Percentiles rank a stretch among this genome's conserved stretches.
Conservation (phyloP, 1,140 invertebrate species). For the Saccostrea glomerata region DNA sequence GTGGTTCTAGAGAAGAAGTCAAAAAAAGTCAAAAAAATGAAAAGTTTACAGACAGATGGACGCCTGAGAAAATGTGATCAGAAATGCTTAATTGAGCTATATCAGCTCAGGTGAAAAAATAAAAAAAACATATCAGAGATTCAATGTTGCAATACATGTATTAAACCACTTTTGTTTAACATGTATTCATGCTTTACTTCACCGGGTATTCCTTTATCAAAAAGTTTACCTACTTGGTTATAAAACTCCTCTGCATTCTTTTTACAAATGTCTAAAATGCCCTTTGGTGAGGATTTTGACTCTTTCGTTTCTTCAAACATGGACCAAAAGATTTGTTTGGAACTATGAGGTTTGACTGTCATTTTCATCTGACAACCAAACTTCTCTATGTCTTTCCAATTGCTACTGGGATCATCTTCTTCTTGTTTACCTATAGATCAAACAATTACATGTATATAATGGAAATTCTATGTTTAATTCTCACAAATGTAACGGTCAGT, state of each 20-base stretch:
- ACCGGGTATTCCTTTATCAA: background rate
- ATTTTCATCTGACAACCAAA: background rate
- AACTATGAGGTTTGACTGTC: background rate
- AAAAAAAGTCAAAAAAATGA: too few relatives aligned
- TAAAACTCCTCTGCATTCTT: constrained; percentile 7
- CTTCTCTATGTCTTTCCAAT: background rate
- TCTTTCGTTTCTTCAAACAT: background rate
- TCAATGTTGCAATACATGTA: too few relatives aligned
- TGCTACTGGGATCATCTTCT: background rate
- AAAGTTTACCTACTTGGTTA: background rate
- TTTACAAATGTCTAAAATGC: background rate
- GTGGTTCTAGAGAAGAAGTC: too few relatives aligned
- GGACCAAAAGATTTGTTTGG: background rate
- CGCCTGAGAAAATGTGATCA: too few relatives aligned
- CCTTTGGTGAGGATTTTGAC: background rate
- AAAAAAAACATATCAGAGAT: too few relatives aligned
- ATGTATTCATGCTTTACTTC: background rate
- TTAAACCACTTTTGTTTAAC: too few relatives aligned
- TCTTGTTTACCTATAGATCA: background rate
- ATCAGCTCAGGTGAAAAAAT: too few relatives aligned
- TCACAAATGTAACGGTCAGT: too few relatives aligned
- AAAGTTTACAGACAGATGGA: too few relatives aligned
- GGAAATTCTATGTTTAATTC: background rate
- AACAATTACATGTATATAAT: background rate
- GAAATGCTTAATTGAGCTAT: too few relatives aligned